These are phyloP conservation scores for Halictus ligatus DNA, from an alignment of 2,888 invertebrate species.

Conservation along the genomic window DNA sequence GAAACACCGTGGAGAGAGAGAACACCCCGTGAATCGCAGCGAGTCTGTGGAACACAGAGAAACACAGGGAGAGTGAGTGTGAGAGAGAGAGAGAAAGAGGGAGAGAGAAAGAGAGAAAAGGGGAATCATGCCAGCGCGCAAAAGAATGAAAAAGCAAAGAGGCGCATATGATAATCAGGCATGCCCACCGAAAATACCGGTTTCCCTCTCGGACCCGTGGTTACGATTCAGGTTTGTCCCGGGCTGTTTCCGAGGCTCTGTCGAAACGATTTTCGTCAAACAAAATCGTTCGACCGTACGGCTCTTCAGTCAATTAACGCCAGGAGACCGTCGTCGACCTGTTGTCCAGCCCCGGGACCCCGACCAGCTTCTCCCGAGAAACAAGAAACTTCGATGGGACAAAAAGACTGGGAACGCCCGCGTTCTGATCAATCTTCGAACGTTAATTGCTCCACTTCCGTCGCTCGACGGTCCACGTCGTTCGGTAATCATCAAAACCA, in stretches of 20 bases:
- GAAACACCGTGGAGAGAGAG: slow-evolving; percentile 5
- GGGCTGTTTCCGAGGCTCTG: slow-evolving; percentile 67
- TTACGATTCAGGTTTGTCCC: slow-evolving; percentile 72
- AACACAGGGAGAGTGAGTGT: neutral
- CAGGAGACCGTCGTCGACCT: slow-evolving; percentile 56
- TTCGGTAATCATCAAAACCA: neutral
- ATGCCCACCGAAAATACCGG: slow-evolving; percentile 72
- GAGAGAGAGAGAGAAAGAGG: neutral
- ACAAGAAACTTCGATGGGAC: slow-evolving; percentile 41
- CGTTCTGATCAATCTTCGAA: slow-evolving; percentile 57
- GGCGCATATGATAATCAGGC: slow-evolving; percentile 71
- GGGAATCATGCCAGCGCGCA: slow-evolving; percentile 44
- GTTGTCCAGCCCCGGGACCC: slow-evolving; percentile 39
- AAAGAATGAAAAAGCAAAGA: slow-evolving; percentile 64
- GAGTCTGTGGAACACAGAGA: neutral
- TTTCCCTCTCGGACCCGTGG: slow-evolving; percentile 64
- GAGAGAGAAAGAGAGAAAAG: neutral
- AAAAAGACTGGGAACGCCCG: slow-evolving; percentile 35
- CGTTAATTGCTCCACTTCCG: slow-evolving; percentile 67
- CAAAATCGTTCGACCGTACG: slow-evolving; percentile 69
- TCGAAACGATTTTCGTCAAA: slow-evolving; percentile 74
- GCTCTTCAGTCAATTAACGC: slow-evolving; percentile 72
- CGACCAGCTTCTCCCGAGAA: slow-evolving; percentile 32
- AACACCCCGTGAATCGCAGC: neutral
- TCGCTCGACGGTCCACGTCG: neutral